phyloP scores from a whole-genome alignment of 2,797 vertebrate genomes.

The Leptodactylus fallax region DNA sequence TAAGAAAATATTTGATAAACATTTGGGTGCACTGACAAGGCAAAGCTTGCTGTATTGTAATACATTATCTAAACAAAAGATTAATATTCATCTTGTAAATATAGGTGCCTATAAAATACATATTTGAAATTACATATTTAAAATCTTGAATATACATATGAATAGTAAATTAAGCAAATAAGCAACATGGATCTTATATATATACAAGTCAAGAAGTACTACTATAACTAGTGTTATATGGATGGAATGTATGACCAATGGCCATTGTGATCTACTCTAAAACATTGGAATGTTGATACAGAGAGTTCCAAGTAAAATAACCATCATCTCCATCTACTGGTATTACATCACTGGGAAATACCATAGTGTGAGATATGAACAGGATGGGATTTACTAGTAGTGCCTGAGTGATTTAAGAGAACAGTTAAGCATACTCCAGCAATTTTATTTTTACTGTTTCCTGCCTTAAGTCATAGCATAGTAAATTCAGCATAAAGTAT shows the following conservation, averaged over 20 bases:
- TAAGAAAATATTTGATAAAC: too few relatives aligned
- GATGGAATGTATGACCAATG: neutral
- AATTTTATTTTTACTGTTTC: constrained; percentile 35
- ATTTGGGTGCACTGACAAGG: too few relatives aligned
- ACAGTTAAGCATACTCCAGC: constrained; percentile 3
- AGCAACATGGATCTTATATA: too few relatives aligned
- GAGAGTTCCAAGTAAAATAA: constrained; percentile 8
- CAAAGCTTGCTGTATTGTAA: neutral
- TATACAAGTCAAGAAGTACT: neutral
- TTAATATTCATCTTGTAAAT: too few relatives aligned
- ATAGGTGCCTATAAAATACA: too few relatives aligned
- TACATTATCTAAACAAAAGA: neutral
- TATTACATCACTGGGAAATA: constrained; percentile 39
- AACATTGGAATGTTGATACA: constrained; percentile 15
- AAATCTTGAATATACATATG: neutral
- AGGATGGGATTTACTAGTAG: neutral
- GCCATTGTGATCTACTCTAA: neutral
- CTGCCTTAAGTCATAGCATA: constrained; percentile 20
- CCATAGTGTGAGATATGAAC: constrained; percentile 25
- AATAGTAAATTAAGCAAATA: too few relatives aligned
- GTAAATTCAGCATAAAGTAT: constrained; percentile 30
- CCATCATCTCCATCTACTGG: neutral
- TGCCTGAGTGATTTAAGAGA: constrained; percentile 19
- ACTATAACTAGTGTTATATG: neutral
- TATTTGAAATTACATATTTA: neutral